These are phyloP conservation scores for Bactericera cockerelli DNA, from an alignment of 1,140 invertebrate genomes.

Conservation along the genomic window DNA sequence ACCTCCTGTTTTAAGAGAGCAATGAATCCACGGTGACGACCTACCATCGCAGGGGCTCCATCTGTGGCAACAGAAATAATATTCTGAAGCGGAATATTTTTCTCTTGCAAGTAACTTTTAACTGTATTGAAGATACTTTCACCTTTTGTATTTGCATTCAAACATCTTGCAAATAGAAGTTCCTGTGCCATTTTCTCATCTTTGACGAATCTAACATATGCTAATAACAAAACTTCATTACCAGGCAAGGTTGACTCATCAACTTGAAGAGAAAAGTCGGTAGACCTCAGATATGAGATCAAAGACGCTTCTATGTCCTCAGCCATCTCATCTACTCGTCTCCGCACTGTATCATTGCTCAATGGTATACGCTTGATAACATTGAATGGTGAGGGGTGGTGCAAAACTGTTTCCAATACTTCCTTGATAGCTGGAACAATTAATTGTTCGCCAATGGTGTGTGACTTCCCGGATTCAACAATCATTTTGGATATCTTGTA, in stretches of 20 bases:
- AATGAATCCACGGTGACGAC: slow-evolving; percentile 6
- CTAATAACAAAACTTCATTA: slow-evolving; percentile 29
- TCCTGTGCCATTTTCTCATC: slow-evolving; percentile 9
- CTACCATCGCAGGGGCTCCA: slow-evolving; percentile 9
- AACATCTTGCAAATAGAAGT: slow-evolving; percentile 10
- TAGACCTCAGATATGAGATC: slow-evolving; percentile 28
- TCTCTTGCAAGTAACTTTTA: slow-evolving; percentile 10
- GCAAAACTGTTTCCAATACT: slow-evolving; percentile 18
- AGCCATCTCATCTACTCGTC: slow-evolving; percentile 11
- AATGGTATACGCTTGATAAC: neutral
- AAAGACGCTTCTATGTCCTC: slow-evolving; percentile 20
- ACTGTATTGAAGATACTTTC: slow-evolving; percentile 7
- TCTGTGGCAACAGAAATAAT: slow-evolving; percentile 7
- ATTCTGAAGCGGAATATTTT: neutral
- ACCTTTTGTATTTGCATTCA: slow-evolving; percentile 11
- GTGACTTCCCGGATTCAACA: slow-evolving; percentile 16
- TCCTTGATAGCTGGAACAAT: slow-evolving; percentile 19
- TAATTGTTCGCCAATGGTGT: slow-evolving; percentile 20
- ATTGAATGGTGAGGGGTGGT: slow-evolving; percentile 12
- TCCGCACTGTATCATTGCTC: slow-evolving; percentile 1
- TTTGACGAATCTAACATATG: slow-evolving; percentile 28
- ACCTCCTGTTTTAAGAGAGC: slow-evolving; percentile 9
- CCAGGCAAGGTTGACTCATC: slow-evolving; percentile 29
- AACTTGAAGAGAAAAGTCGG: slow-evolving; percentile 27
- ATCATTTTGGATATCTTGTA: slow-evolving; percentile 23